Evolutionary conservation across 2,888 invertebrate genomes (phyloP).

Genomic region (Drosophila colorata): DNA sequence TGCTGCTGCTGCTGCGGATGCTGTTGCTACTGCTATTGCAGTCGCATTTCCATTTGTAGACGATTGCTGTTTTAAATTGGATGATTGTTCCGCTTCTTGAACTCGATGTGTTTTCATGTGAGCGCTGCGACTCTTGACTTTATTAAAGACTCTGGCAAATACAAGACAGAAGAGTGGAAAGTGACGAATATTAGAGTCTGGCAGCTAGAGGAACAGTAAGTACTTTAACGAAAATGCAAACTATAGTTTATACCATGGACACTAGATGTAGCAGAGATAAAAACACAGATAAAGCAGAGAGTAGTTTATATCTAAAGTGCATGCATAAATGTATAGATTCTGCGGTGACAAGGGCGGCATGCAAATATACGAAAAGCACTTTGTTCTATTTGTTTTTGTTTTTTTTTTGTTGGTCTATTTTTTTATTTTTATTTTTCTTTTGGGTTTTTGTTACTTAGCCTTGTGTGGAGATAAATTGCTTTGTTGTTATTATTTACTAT

Average conservation of each 20-base stretch:
- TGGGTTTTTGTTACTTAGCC: slow-evolving; percentile 64
- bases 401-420: slow-evolving; percentile 1
- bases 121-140: slow-evolving; percentile 99
- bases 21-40: slow-evolving; percentile 19
- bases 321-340: slow-evolving; percentile 46
- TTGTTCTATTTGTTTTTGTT: slow-evolving; percentile 1
- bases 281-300: slow-evolving; percentile 43
- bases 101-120: slow-evolving; percentile 99
- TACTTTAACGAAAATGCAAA: slow-evolving; percentile 20
- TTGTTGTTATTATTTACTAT: slow-evolving; percentile 68
- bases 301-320: slow-evolving; percentile 22
- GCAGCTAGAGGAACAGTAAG: background rate
- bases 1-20: slow-evolving; percentile 27
- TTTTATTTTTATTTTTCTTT: slow-evolving; percentile 6
- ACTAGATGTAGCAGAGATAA: slow-evolving; percentile 41
- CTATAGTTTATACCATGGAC: slow-evolving; percentile 36
- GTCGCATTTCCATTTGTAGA: slow-evolving; percentile 25
- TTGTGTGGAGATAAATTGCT: slow-evolving; percentile 76
- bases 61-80: slow-evolving; percentile 50
- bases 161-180: slow-evolving; percentile 10
- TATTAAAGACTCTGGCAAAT: slow-evolving; percentile 94
- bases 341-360: slow-evolving; percentile 46
- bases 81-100: slow-evolving; percentile 90
- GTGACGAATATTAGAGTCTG: slow-evolving; percentile 42
- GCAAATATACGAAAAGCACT: slow-evolving; percentile 54